Evolutionary conservation across 2,113 vertebrate species (phyloP).

Genomic region (Vireo altiloquus): DNA sequence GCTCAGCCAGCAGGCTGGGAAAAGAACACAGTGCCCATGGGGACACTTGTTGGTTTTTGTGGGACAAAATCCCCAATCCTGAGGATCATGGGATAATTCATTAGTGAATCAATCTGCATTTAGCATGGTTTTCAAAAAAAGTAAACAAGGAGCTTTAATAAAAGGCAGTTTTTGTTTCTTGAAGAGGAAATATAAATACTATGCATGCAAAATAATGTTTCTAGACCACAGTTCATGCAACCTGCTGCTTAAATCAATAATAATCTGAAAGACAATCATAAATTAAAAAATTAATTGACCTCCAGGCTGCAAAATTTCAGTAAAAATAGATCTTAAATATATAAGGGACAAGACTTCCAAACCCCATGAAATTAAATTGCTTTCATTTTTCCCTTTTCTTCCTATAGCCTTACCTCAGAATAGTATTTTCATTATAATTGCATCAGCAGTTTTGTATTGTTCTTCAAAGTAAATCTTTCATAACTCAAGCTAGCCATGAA

Average conservation of each 20-base stretch:
- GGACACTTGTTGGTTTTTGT: neutral
- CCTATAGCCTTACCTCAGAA: neutral
- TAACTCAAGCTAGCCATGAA: neutral
- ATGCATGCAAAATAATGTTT: neutral
- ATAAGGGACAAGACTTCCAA: neutral
- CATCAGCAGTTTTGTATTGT: neutral
- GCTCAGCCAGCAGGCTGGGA: neutral
- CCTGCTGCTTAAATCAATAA: neutral
- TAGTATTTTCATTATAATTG: constrained; percentile 14
- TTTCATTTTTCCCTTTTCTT: neutral
- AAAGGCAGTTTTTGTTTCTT: neutral
- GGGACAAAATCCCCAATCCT: neutral
- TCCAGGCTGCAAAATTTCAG: neutral
- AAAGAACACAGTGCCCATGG: neutral
- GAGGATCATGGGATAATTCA: neutral
- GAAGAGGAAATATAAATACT: neutral
- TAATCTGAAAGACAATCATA: neutral
- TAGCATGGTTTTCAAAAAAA: neutral
- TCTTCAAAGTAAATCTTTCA: neutral
- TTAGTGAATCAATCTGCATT: neutral
- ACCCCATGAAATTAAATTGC: neutral
- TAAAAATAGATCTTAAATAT: neutral
- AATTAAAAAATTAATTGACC: neutral
- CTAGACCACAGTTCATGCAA: neutral
- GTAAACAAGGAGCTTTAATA: neutral